phyloP scores from a whole-genome alignment of 2,797 vertebrate species.

The Tapirus indicus region DNA sequence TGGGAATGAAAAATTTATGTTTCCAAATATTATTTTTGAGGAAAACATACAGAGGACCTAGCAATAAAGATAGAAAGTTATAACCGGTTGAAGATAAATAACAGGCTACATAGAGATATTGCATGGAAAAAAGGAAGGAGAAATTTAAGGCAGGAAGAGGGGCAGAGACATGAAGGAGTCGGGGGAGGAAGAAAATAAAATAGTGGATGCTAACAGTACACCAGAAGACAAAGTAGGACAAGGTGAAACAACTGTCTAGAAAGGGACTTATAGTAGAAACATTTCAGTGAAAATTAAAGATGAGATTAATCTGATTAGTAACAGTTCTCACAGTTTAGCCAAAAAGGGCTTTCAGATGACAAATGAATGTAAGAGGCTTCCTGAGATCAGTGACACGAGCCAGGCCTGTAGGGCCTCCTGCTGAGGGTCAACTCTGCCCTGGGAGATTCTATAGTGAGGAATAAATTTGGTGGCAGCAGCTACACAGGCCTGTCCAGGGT shows the following conservation, averaged over 20 bases:
- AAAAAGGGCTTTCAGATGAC: background rate
- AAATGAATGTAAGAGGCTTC: background rate
- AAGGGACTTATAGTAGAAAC: background rate
- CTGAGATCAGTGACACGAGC: too few relatives aligned
- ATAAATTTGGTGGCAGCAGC: background rate
- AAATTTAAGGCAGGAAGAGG: background rate
- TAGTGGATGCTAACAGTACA: background rate
- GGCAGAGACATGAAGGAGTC: background rate
- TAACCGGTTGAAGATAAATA: background rate
- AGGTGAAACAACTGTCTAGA: background rate
- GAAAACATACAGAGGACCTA: background rate
- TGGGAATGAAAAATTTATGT: background rate
- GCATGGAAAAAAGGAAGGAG: background rate
- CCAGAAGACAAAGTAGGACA: background rate
- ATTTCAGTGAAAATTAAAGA: background rate
- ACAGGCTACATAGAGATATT: background rate
- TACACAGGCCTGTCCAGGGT: fast-evolving
- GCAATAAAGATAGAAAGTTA: background rate
- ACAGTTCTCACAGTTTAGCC: background rate
- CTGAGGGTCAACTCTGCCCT: background rate
- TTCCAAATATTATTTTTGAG: conserved; percentile 15
- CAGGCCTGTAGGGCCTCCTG: fast-evolving
- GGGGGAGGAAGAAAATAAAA: background rate
- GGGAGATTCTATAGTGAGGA: too few relatives aligned
- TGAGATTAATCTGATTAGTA: background rate